Base-by-base conservation (phyloP, 1,140 invertebrate species). In the Hycleus phaleratus region DNA sequence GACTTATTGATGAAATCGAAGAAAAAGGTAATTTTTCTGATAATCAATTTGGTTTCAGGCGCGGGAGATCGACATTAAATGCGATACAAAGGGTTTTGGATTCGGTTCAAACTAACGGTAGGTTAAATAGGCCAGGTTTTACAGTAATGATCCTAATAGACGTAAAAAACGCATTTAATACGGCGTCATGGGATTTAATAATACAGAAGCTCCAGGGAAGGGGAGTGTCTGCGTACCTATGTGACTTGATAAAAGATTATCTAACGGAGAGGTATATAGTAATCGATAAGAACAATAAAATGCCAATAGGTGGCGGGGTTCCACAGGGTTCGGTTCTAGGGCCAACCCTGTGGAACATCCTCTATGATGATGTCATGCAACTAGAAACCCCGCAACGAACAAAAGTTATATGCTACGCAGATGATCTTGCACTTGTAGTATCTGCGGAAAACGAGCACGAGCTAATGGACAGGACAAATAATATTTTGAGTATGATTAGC, bases 251-350 rank as follows among this genome's bases (percentile, higher is more conserved):
- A 4, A 12, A 55, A 18, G 9, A 9, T 2, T 59, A 56, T 46
- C 11, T 60, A 3, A 11, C n/a, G 0, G 32, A 56, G 11, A 4
- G 58, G 38, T 10, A n/a, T 3, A 46, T 49, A 3, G 42, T 40
- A 11, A 10, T 40, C 26, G 7, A 32, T 9, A 25, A 26, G 10
- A 7, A 26, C 2, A 9, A 5, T 0, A 12, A 53, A 40, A 71
- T 70, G 49, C 0, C 12, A 0, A 51, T 67, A 0, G 70, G 65
- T 0, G 71, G 67, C 61, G 73, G 75, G 0, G 75, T 75, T 42
- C 74, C 75, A 1, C 73, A 77, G 51, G 75, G 74, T 0, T 78
- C 74, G 0, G 68, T 76, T 0, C 52, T 75, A 0, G 74, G 74
- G 0, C 72, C 74, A 0, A 56, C 63, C 0, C 44, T 73, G 0